These are phyloP conservation scores for Enteromius trimaculatus DNA, from an alignment of 2,797 vertebrate genomes.

Conservation along the genomic window DNA sequence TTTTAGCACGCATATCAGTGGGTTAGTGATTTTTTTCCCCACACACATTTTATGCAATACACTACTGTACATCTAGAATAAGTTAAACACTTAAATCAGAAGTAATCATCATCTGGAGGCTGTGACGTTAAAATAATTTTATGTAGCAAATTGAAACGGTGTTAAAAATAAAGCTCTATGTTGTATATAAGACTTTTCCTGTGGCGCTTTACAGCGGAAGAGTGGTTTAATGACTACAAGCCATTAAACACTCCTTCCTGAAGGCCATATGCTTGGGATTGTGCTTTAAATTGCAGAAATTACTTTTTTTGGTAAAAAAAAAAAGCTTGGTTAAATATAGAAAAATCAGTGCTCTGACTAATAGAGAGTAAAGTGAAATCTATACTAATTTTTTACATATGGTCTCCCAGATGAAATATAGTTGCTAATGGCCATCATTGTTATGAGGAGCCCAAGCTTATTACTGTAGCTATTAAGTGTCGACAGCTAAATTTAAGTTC, in stretches of 20 bases:
- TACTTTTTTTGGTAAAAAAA: not conserved
- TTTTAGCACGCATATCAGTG: constrained; percentile 11
- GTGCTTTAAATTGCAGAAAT: not conserved
- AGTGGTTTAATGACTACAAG: not conserved
- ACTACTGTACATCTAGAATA: not conserved
- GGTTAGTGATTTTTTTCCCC: not conserved
- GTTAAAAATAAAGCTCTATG: not conserved
- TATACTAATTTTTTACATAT: not conserved
- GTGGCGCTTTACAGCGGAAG: not conserved
- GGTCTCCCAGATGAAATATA: not conserved
- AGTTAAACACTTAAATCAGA: not conserved
- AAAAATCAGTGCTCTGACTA: not conserved
- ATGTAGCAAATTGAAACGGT: not conserved
- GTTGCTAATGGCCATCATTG: not conserved
- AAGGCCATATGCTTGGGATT: not conserved
- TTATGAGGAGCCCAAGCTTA: not conserved
- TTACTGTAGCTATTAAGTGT: not conserved
- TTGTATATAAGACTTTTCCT: not conserved
- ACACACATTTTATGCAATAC: not conserved
- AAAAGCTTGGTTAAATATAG: not conserved
- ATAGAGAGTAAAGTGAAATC: not conserved
- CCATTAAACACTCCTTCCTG: not conserved
- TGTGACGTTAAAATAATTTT: not conserved
- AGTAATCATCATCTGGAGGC: not conserved
- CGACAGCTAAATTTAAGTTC: not conserved